These are phyloP conservation scores for Scyliorhinus canicula DNA, from an alignment of 2,797 vertebrate species.

Conservation along the genomic window DNA sequence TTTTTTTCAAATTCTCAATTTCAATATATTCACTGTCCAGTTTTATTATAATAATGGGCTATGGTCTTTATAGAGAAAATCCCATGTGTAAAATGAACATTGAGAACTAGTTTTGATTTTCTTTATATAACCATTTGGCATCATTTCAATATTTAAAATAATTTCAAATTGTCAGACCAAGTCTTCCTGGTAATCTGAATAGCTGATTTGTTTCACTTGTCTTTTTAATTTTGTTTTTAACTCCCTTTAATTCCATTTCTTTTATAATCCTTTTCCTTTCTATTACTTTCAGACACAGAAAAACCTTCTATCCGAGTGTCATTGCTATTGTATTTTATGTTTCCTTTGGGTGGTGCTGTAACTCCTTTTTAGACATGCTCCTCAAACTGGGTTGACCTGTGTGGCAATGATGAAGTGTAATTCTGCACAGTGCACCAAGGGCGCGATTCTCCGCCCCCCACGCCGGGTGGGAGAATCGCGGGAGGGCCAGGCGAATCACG, in stretches of 20 bases:
- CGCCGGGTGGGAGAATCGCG: too few species aligned
- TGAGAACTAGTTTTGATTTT: neutral
- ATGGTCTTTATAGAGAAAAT: neutral
- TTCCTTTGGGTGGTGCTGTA: conserved; percentile 32
- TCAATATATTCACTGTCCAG: neutral
- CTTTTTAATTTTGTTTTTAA: neutral
- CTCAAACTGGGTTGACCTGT: neutral
- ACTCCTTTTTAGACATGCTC: neutral
- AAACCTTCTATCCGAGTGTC: neutral
- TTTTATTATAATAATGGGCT: neutral
- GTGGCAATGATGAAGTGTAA: neutral
- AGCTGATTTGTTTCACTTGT: neutral
- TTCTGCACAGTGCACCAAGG: neutral
- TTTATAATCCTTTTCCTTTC: neutral
- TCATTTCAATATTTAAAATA: conserved; percentile 3
- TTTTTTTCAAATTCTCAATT: neutral
- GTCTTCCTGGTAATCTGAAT: neutral
- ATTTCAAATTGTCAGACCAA: neutral
- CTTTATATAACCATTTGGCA: neutral
- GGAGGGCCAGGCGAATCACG: too few species aligned
- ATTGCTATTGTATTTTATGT: neutral
- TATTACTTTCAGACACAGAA: neutral
- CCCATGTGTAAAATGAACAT: neutral
- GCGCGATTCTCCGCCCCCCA: too few species aligned
- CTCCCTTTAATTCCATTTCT: neutral